These are phyloP conservation scores for Cnemophilus loriae DNA, from an alignment of 2,113 vertebrate species.

Conservation along the genomic window DNA sequence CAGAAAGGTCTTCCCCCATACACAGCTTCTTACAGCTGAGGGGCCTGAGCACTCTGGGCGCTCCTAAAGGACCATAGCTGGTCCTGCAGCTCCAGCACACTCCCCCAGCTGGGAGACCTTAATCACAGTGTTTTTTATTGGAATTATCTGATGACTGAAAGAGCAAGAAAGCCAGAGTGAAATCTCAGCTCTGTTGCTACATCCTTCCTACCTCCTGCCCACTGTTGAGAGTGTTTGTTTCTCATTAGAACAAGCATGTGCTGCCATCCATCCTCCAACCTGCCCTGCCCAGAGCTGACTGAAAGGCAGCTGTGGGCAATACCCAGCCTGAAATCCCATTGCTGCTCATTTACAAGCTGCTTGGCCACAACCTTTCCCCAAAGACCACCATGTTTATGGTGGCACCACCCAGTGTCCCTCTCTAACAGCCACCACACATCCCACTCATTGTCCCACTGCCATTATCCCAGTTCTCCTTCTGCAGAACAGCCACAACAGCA, in stretches of 20 bases:
- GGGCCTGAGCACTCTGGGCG: too few species aligned
- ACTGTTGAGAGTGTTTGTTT: not conserved
- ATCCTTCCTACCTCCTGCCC: not conserved
- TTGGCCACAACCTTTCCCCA: not conserved
- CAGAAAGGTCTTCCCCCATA: not conserved
- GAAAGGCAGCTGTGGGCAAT: not conserved
- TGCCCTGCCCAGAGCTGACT: not conserved
- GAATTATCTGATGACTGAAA: not conserved
- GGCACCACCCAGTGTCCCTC: not conserved
- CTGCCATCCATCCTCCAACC: not conserved
- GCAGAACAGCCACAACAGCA: constrained; percentile 49
- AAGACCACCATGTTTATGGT: not conserved
- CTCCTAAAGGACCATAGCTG: not conserved
- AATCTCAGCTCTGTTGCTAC: not conserved
- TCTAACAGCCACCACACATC: not conserved
- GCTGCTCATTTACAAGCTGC: not conserved
- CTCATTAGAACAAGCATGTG: not conserved
- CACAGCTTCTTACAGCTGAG: not conserved
- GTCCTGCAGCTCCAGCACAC: not conserved
- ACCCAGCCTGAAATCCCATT: not conserved
- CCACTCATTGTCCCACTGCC: not conserved
- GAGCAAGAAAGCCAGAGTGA: not conserved
- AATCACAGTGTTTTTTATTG: not conserved
- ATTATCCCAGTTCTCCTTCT: constrained; percentile 10
- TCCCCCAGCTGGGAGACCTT: not conserved